These are phyloP conservation scores for Leptobrachium ailaonicum DNA, from an alignment of 2,113 vertebrate genomes.

Conservation along the genomic window DNA sequence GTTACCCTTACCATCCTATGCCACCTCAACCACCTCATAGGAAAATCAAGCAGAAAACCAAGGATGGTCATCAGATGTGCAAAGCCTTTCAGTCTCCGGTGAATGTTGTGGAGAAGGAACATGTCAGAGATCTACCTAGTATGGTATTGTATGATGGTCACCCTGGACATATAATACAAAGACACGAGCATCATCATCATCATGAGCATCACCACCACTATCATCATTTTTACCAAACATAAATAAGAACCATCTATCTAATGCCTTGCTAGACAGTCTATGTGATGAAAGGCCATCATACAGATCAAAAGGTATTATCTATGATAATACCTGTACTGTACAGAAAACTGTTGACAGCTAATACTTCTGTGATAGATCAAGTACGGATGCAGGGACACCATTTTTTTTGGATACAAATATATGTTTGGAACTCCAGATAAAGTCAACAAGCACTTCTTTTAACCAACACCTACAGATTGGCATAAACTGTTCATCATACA, in stretches of 20 bases:
- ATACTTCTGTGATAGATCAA: slow-evolving; percentile 32
- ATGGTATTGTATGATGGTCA: slow-evolving; percentile 86
- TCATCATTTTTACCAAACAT: slow-evolving; percentile 97
- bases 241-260: slow-evolving; percentile 55
- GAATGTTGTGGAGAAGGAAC: slow-evolving; percentile 82
- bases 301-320: slow-evolving; percentile 52
- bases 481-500: slow-evolving; percentile 55
- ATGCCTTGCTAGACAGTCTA: slow-evolving; percentile 28
- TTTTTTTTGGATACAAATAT: slow-evolving; percentile 46
- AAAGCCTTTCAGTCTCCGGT: slow-evolving; percentile 74
- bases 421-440: slow-evolving; percentile 55
- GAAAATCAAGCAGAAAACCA: slow-evolving; percentile 89
- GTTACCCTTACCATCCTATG: slow-evolving; percentile 76
- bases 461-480: slow-evolving; percentile 53
- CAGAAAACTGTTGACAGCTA: slow-evolving; percentile 65
- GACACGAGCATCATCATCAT: slow-evolving; percentile 96
- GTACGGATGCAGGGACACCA: background rate
- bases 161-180: slow-evolving; percentile 88
- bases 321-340: slow-evolving; percentile 63
- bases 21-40: slow-evolving; percentile 81
- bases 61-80: slow-evolving; percentile 80
- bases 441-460: slow-evolving; percentile 56
- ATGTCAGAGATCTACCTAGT: slow-evolving; percentile 82
- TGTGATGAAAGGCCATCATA: slow-evolving; percentile 57
- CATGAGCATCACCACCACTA: slow-evolving; percentile 99